Evolutionary conservation across 2,113 vertebrate genomes (phyloP), one percentile per base, ranked within the genome.

Genomic region (Globicephala melas): DNA sequence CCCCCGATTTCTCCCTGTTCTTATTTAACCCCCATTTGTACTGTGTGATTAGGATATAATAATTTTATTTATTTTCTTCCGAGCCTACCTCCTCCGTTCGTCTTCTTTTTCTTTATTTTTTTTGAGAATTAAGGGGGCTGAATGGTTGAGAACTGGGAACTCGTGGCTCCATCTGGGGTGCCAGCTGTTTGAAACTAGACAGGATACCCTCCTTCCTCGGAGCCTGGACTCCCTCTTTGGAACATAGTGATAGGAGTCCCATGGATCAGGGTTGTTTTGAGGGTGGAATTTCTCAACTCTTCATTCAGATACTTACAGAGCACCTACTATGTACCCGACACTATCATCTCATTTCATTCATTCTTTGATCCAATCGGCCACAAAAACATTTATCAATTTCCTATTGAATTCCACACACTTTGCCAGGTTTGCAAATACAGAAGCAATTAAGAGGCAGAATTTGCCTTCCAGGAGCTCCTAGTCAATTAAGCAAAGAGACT

Each of bases 1-100:
- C 41, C 38, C 33, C 73, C 15, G 1, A 36, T 82, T 89, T 65
- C 90, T 80, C 50, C 44, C 65, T 62, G 94, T 50, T 88, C 38
- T 73, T 96, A 96, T 98, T 96, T 89, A 91, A 98, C 89, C 77
- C 83, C 53, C 81, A 28, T 97, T 96, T 94, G 80, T 95, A 96
- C 97, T 95, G 91, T 96, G 94, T 97, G 97, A 90, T 87, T 91
- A 77, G 85, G 71, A 53, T 58, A 9, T 93, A 97, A 96, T 97
- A 97, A 36, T 77, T 96, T 86, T 91, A 97, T 98, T 98, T 98
- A 98, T 98, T 98, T 98, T 98, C 95, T 89, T 71, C 44, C 2
- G 58, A 79, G 41, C 5, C 20, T 9, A 9, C 25, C 44, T 12
- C 23, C 8, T 14, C 26, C 53, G 15, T 53, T 53, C 3, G 2